phyloP scores from a whole-genome alignment of 2,113 vertebrate genomes.

The Cheilinus undulatus region DNA sequence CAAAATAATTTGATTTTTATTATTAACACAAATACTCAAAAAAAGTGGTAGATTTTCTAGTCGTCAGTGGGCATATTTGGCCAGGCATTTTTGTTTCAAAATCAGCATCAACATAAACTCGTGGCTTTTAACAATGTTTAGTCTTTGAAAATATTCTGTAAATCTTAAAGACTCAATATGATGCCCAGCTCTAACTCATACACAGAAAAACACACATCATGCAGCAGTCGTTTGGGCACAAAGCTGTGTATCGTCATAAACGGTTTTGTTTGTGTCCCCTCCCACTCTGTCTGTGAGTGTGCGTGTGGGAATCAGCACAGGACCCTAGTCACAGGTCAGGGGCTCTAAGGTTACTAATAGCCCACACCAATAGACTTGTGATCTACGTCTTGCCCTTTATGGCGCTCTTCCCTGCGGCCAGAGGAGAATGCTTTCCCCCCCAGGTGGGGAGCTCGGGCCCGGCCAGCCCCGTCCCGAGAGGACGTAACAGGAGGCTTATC shows the following conservation, averaged over 20 bases:
- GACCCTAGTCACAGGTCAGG: slow-evolving; percentile 85
- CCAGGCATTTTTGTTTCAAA: too few relatives aligned
- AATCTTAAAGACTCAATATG: too few relatives aligned
- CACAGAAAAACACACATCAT: slow-evolving; percentile 54
- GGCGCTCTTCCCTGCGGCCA: slow-evolving; percentile 78
- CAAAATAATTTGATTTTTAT: too few relatives aligned
- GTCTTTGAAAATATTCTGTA: too few relatives aligned
- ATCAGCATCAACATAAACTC: too few relatives aligned
- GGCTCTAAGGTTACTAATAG: slow-evolving; percentile 87
- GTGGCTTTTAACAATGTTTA: too few relatives aligned
- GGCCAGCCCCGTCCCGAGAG: slow-evolving; percentile 82
- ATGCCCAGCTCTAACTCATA: too few relatives aligned
- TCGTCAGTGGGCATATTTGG: too few relatives aligned
- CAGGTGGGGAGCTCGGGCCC: slow-evolving; percentile 75
- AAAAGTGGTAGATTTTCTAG: too few relatives aligned
- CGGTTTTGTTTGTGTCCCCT: slow-evolving; percentile 55
- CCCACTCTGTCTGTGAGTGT: slow-evolving; percentile 47
- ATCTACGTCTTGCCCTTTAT: slow-evolving; percentile 81
- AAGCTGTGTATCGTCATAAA: slow-evolving; percentile 76
- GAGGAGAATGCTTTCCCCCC: slow-evolving; percentile 80
- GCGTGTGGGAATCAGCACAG: slow-evolving; percentile 85
- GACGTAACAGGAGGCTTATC: slow-evolving; percentile 86
- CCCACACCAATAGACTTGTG: slow-evolving; percentile 80
- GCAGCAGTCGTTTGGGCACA: slow-evolving; percentile 60
- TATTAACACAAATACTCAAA: too few relatives aligned